Evolutionary conservation across 2,888 invertebrate species (phyloP), one percentile per base, ranked within the genome.

Genomic region (Pandemis heparana): DNA sequence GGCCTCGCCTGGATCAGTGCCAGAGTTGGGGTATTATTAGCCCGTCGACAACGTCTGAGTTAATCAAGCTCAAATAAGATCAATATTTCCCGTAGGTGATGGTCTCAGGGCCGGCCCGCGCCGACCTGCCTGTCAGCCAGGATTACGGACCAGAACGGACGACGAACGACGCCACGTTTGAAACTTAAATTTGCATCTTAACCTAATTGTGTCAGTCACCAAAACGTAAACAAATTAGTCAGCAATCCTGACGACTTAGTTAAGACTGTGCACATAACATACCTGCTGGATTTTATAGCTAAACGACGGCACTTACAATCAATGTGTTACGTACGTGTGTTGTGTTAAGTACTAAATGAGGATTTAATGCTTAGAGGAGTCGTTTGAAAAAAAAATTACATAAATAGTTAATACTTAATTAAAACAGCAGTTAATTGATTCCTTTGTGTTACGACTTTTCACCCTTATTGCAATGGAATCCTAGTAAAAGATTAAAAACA

Each of bases 1-100:
- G 90, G 87, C 92, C 90, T 89, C 91, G 87, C 85, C 92, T 94
- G 94, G 94, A 90, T 77, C 83, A 75, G 81, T 92, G 94, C 94
- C 94, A 94, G 91, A 85, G 86, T 84, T 85, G 84, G 83, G 87
- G 85, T 94, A 94, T 94, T 94, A 94, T 94, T 94, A 94, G 93
- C 90, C 84, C 90, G 86, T 87, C 89, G 86, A 89, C 91, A 87
- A 87, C 92, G 91, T 90, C 90, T 86, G 91, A 91, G 92, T 92
- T 94, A 92, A 94, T 94, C 94, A 93, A 91, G 90, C 94, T 92
- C 92, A 90, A 93, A 94, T 93, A 93, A 92, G 92, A 94, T 94
- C 94, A 90, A 94, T 94, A 94, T 89, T 92, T 88, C 85, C 89
- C 89, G 90, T 90, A 89, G 89, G 89, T 92, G 89, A 89, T 90